Base-by-base conservation (phyloP, 2,888 invertebrate species). In the Sinotaia quadrata region DNA sequence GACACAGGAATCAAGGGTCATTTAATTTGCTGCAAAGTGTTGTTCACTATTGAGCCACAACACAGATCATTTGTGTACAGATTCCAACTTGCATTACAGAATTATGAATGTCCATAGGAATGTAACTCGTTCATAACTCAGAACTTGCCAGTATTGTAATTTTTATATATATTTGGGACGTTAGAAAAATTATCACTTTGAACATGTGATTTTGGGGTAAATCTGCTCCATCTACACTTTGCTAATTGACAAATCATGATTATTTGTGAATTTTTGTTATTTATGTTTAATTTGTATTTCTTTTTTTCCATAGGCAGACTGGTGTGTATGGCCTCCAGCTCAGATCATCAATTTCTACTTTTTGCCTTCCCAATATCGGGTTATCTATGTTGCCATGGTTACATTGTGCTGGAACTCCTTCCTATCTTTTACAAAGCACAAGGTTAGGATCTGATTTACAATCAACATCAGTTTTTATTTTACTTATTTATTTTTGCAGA, bases 291-390 rank as follows among this genome's bases (percentile, higher is more conserved):
- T n/a, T n/a, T n/a, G n/a, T n/a, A 24, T 29, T 18, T 27, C 5
- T 7, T 41, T 63, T 12, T 58, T 41, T 33, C 85, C 88, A 62
- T 89, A 96, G 93, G 92, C 94, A 79, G 97, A 97, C 86, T 96
- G 96, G 91, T 88, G 92, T 69, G 91, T 94, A 68, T 98, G 97
- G 96, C 96, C 97, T 4, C 95, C 95, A 54, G 91, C 94, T 2
- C 97, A 98, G 87, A 93, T 93, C 81, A 85, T 97, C 18, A 98
- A 98, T 89, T 98, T 98, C 88, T 92, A 93, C 78, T 94, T 92
- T 82, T 87, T 98, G 72, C 93, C 94, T 34, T 90, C 93, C 24
- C 91, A 92, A 75, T 96, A 93, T 86, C 92, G 97, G 81, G 96
- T 97, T 10, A 85, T 95, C 29, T 98, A 95, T 84, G 94, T 96